Evolutionary conservation across 2,797 vertebrate genomes (phyloP).

Genomic region (Notoglanidium macrostoma): DNA sequence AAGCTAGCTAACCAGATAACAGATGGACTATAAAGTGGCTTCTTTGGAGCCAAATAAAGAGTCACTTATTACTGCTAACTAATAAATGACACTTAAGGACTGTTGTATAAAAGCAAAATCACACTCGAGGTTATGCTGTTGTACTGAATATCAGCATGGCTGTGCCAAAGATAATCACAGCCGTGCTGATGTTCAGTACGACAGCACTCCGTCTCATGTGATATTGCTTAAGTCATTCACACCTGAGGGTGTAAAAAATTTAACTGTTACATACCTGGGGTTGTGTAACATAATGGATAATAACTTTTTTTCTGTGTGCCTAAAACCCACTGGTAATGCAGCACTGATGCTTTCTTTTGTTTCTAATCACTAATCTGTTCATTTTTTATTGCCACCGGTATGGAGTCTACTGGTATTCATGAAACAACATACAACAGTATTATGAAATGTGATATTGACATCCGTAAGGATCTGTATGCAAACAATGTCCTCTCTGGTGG

Average conservation of each 20-base stretch:
- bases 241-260: neutral
- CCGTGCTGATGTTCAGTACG: too few species aligned
- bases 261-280: neutral
- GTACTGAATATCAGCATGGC: neutral
- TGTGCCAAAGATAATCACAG: too few species aligned
- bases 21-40: too few species aligned
- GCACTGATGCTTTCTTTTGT: neutral
- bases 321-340: neutral
- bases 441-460: constrained; percentile 83
- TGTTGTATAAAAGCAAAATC: too few species aligned
- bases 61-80: too few species aligned
- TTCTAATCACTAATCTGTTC: neutral
- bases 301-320: neutral
- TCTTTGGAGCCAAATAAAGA: too few species aligned
- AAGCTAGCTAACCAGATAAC: too few species aligned
- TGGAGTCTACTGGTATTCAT: constrained; percentile 69
- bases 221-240: neutral
- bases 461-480: constrained; percentile 72
- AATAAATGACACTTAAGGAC: too few species aligned
- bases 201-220: too few species aligned
- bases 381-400: constrained; percentile 63
- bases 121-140: too few species aligned
- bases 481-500: constrained; percentile 79
- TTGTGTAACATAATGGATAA: neutral
- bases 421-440: constrained; percentile 48